phyloP scores from a whole-genome alignment of 2,113 vertebrate species.

The Cygnus buccinator region DNA sequence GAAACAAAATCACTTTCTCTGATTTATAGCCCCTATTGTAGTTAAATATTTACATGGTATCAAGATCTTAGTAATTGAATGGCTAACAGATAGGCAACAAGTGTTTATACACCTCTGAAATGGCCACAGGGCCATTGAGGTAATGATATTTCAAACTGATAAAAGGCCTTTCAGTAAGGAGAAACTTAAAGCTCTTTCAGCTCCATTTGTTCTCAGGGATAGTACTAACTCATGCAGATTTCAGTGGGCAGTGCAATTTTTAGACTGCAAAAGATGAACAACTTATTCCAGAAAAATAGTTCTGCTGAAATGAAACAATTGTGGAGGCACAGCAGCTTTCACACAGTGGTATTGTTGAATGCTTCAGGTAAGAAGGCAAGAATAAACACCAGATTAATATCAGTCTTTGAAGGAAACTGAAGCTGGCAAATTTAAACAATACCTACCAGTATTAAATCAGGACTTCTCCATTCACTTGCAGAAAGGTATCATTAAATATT shows the following conservation, averaged over 20 bases:
- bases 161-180: background rate
- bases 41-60: slow-evolving; percentile 65
- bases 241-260: background rate
- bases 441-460: background rate
- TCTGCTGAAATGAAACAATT: background rate
- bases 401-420: background rate
- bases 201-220: background rate
- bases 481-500: slow-evolving; percentile 10
- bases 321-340: background rate
- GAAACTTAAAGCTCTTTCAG: background rate
- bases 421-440: background rate
- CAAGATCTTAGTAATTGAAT: slow-evolving; percentile 57
- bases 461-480: background rate
- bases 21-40: slow-evolving; percentile 48
- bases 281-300: background rate
- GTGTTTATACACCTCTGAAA: slow-evolving; percentile 63
- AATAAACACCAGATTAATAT: background rate
- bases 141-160: slow-evolving; percentile 48
- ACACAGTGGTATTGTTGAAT: background rate
- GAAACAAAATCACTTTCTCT: slow-evolving; percentile 46
- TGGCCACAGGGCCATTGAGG: slow-evolving; percentile 9
- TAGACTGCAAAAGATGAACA: background rate
- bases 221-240: background rate
- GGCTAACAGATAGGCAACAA: slow-evolving; percentile 59
- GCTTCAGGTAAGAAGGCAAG: background rate